Base-by-base conservation (phyloP, 1,140 invertebrate species). In the Homarus americanus region DNA sequence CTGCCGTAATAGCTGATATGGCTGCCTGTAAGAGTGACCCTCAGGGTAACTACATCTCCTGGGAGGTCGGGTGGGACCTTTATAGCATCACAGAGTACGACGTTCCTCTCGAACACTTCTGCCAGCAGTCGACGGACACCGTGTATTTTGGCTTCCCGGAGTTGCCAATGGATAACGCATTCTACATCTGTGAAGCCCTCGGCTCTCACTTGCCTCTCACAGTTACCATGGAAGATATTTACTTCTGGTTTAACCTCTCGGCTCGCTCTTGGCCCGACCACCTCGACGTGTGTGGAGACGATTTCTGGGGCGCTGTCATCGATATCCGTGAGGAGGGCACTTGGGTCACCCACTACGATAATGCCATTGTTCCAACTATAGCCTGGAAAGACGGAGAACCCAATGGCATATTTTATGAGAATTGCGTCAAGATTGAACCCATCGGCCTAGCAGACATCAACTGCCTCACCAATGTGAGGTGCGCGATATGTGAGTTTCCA, bases 361-460 rank as follows among this genome's bases (percentile, higher is more conserved):
- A 72, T 9, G 41, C 49, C 32, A 72, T 75, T 3, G 69, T 36
- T 41, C 32, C 44, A 2, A 36, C 38, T 9, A n/a, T 78, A 10
- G 76, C 76, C 53, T 92, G 91, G 91, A 69, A 78, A 20, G 80
- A 82, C 5, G 83, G 80, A 34, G 91, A 91, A 72, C 91, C 91
- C 17, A 91, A 91, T 58, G 91, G 91, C 10, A 66, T 80, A 3
- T 69, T 73, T 32, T 91, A 87, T 34, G 91, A 91, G 41, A 87
- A 91, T 40, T 91, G 91, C 78, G 91, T 36, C 15, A 38, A 53
- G 9, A 72, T 91, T 32, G 75, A 87, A 34, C 76, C 75, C 0
- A 40, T 78, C 20, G 91, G 91, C 24, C 24, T 87, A 38, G 76
- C 58, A 1, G 91, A 91, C 41, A 79, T 78, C 15, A 76, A 91